phyloP scores from a whole-genome alignment of 2,113 vertebrate species.

The Syngnathus scovelli region DNA sequence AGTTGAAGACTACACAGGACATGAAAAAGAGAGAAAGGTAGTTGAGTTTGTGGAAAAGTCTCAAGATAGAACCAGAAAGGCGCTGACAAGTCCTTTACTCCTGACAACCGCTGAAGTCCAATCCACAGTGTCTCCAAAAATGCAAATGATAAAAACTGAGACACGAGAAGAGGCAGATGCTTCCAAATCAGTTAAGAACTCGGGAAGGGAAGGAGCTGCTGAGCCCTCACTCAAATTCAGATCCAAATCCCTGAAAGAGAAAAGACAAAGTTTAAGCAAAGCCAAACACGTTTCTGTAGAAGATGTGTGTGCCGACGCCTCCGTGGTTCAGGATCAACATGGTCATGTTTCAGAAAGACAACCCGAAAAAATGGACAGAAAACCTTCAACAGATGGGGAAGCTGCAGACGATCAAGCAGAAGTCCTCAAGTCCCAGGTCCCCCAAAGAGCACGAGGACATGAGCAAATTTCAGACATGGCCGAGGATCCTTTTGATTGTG shows the following conservation, averaged over 20 bases:
- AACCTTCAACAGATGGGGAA: not conserved
- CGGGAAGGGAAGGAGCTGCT: not conserved
- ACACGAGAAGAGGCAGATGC: not conserved
- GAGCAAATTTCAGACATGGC: not conserved
- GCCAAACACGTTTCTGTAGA: not conserved
- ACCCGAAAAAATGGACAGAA: not conserved
- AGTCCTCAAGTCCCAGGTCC: not conserved
- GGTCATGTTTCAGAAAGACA: slow-evolving; percentile 3
- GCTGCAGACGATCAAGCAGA: not conserved
- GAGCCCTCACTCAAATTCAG: not conserved
- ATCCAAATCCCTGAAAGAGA: not conserved
- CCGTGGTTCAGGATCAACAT: slow-evolving; percentile 14
- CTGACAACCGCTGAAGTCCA: not conserved
- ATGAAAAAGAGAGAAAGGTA: not conserved
- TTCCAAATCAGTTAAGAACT: not conserved
- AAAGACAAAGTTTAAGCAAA: not conserved
- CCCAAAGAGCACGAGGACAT: not conserved
- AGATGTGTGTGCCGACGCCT: slow-evolving; percentile 4
- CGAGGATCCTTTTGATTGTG: not conserved
- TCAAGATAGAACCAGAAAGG: not conserved
- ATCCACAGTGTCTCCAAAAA: not conserved
- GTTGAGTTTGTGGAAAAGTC: not conserved
- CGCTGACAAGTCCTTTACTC: not conserved
- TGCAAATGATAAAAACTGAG: not conserved
- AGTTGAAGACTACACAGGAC: not conserved